Evolutionary conservation across 1,140 invertebrate species (phyloP).

Genomic region (Galendromus occidentalis): DNA sequence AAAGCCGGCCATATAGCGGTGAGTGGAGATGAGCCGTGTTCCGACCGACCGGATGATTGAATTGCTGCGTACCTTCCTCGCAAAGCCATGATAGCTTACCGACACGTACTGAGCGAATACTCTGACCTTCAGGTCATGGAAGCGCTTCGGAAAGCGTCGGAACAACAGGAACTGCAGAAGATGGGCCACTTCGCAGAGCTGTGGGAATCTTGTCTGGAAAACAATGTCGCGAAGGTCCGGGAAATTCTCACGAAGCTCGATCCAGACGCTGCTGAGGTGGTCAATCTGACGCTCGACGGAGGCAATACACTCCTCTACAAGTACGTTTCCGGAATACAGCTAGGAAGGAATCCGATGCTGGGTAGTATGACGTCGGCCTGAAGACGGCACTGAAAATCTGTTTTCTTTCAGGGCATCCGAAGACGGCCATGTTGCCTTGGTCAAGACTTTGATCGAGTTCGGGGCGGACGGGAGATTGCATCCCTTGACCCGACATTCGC

Average conservation of each 20-base stretch:
- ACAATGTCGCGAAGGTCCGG: conserved; percentile 41
- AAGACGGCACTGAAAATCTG: background rate
- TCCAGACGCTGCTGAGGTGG: conserved; percentile 42
- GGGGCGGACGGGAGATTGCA: conserved; percentile 67
- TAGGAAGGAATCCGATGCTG: conserved; percentile 2
- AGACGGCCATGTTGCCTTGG: conserved; percentile 55
- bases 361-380: too few species aligned
- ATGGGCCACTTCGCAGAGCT: conserved; percentile 38
- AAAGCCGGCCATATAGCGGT: conserved; percentile 38
- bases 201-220: conserved; percentile 45
- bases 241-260: conserved; percentile 43
- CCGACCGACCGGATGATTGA: too few species aligned
- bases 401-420: conserved; percentile 45
- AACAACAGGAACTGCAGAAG: background rate
- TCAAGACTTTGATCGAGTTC: conserved; percentile 50
- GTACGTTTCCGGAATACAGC: conserved; percentile 32
- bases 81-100: too few species aligned
- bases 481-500: conserved; percentile 70
- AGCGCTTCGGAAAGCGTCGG: conserved; percentile 44
- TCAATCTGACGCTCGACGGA: conserved; percentile 65
- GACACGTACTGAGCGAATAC: too few species aligned
- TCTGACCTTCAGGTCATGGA: conserved; percentile 34
- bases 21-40: background rate
- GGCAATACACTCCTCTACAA: conserved; percentile 64
- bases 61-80: too few species aligned